phyloP scores from a whole-genome alignment of 2,797 vertebrate genomes.

The Hephaestus fuliginosus region DNA sequence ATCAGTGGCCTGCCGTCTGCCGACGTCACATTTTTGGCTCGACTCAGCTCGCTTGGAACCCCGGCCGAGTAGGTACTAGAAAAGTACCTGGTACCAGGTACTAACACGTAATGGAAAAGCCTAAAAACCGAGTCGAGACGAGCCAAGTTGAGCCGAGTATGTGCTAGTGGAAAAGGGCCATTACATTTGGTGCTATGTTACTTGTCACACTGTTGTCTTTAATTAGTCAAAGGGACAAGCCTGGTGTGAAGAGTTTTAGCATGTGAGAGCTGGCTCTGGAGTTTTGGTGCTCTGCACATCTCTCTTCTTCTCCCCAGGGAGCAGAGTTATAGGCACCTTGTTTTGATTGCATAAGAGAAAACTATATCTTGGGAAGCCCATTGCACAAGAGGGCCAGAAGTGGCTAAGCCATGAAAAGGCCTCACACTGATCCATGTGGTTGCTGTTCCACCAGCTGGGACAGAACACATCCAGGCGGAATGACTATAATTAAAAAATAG shows the following conservation, averaged over 20 bases:
- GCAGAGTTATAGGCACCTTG: slow-evolving; percentile 8
- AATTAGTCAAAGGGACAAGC: slow-evolving; percentile 42
- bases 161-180: no score
- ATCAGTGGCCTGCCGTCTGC: no score
- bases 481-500: neutral
- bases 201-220: slow-evolving; percentile 54
- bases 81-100: no score
- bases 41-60: no score
- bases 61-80: no score
- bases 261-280: slow-evolving; percentile 39
- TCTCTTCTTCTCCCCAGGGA: slow-evolving; percentile 41
- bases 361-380: slow-evolving; percentile 22
- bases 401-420: slow-evolving; percentile 1
- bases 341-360: slow-evolving; percentile 18
- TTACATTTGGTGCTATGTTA: slow-evolving; percentile 44
- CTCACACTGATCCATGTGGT: slow-evolving; percentile 2
- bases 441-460: slow-evolving; percentile 2
- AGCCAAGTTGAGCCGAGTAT: no score
- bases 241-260: slow-evolving; percentile 35
- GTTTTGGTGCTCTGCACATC: slow-evolving; percentile 24
- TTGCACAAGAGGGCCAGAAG: slow-evolving; percentile 11
- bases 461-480: neutral
- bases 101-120: no score
- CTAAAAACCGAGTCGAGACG: no score
- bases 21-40: no score